Conservation (phyloP, 2,888 invertebrate species). For the Mesorhabditis belari region DNA sequence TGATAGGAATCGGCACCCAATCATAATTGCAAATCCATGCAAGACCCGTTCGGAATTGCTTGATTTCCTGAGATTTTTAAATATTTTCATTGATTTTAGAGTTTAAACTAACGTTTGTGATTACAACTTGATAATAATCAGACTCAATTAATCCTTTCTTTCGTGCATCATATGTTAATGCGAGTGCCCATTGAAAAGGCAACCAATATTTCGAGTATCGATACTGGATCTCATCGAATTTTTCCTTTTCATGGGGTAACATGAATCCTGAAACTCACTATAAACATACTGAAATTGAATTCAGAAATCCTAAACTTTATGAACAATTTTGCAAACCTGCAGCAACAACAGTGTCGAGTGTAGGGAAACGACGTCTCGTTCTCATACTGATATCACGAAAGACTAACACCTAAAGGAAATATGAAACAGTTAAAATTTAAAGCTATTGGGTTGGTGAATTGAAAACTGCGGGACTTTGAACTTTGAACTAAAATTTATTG, state of each 20-base stretch:
- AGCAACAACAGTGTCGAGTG: slow-evolving; percentile 37
- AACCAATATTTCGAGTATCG: slow-evolving; percentile 38
- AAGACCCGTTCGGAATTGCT: slow-evolving; percentile 36
- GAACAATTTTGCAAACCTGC: slow-evolving; percentile 14
- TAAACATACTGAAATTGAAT: background rate
- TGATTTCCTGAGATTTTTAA: slow-evolving; percentile 27
- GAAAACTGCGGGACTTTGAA: too few relatives aligned
- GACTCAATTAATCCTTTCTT: slow-evolving; percentile 34
- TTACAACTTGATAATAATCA: slow-evolving; percentile 35
- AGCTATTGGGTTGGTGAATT: background rate
- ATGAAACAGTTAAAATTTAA: background rate
- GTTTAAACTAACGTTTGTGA: slow-evolving; percentile 18
- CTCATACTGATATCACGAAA: slow-evolving; percentile 38
- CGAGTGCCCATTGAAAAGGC: slow-evolving; percentile 38
- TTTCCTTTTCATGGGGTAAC: slow-evolving; percentile 37
- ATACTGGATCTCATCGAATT: slow-evolving; percentile 37
- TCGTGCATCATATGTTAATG: slow-evolving; percentile 32
- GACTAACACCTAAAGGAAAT: slow-evolving; percentile 26
- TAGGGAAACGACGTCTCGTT: slow-evolving; percentile 33
- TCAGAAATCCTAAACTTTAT: background rate
- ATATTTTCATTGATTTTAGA: background rate
- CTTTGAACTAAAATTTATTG: background rate
- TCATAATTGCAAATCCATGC: slow-evolving; percentile 43
- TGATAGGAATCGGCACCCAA: slow-evolving; percentile 39
- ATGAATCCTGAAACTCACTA: slow-evolving; percentile 23